Percentiles rank a stretch among this genome's conserved stretches.
Evolutionary conservation across 2,888 invertebrate genomes (phyloP).

Genomic region (Cataglyphis cursor): DNA sequence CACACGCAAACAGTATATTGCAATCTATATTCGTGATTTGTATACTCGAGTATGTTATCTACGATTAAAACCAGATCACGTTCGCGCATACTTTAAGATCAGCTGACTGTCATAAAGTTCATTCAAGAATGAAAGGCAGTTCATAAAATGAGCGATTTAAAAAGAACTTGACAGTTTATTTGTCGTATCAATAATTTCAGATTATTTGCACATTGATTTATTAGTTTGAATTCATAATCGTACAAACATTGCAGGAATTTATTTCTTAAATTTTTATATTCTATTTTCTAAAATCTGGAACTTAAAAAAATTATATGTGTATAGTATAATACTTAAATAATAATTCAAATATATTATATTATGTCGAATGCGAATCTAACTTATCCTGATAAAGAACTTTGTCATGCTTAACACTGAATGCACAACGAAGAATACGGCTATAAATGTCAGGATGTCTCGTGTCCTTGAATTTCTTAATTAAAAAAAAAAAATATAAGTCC

Average conservation of each 20-base stretch:
- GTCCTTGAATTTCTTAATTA: constrained; percentile 13
- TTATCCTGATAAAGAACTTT: background rate
- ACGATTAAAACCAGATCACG: background rate
- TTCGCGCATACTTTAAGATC: background rate
- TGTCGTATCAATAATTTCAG: background rate
- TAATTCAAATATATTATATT: background rate
- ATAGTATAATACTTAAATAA: background rate
- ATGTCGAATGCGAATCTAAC: background rate
- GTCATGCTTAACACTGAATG: background rate
- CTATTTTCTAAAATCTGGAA: background rate
- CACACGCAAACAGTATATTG: background rate
- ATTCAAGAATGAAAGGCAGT: background rate
- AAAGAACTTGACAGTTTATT: background rate
- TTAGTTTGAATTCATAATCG: background rate
- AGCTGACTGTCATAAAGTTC: constrained; percentile 8
- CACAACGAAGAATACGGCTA: background rate
- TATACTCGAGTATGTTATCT: background rate
- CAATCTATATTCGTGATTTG: background rate
- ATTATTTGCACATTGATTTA: background rate
- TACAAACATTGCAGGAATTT: background rate
- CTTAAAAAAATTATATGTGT: background rate
- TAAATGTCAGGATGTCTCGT: background rate
- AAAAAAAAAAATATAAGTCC: background rate
- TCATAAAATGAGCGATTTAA: background rate
- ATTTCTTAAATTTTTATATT: background rate